Evolutionary conservation across 2,797 vertebrate genomes (phyloP).

Genomic region (Stomatorhinus walkeri): DNA sequence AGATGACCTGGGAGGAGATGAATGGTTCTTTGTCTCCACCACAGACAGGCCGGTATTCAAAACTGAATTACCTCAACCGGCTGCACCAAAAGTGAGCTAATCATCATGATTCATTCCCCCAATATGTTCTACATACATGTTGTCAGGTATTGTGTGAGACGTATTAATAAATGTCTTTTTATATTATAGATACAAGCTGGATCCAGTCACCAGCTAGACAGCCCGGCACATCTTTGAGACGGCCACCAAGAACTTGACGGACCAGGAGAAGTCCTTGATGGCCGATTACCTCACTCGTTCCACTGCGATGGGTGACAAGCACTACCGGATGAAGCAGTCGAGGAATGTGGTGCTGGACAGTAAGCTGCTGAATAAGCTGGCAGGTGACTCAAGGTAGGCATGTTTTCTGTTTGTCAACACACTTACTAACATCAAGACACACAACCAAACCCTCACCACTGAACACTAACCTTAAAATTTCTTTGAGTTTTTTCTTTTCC

Average conservation of each 20-base stretch:
- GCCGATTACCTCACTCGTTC: too few species aligned
- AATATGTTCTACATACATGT: background rate
- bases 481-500: background rate
- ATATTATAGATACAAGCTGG: background rate
- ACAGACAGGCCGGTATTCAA: background rate
- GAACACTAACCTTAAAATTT: too few species aligned
- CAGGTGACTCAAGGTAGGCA: conserved; percentile 2
- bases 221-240: too few species aligned
- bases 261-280: background rate
- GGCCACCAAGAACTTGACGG: background rate
- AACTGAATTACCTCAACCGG: too few species aligned
- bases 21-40: background rate
- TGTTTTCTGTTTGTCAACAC: background rate
- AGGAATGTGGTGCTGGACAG: too few species aligned
- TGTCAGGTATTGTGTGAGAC: background rate
- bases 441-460: background rate
- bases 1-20: too few species aligned
- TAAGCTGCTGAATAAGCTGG: too few species aligned
- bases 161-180: background rate
- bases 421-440: background rate
- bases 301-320: too few species aligned
- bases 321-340: too few species aligned
- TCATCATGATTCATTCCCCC: background rate
- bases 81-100: too few species aligned
- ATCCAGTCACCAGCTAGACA: too few species aligned